phyloP scores from a whole-genome alignment of 2,888 invertebrate genomes.

The Amiota mariae region DNA sequence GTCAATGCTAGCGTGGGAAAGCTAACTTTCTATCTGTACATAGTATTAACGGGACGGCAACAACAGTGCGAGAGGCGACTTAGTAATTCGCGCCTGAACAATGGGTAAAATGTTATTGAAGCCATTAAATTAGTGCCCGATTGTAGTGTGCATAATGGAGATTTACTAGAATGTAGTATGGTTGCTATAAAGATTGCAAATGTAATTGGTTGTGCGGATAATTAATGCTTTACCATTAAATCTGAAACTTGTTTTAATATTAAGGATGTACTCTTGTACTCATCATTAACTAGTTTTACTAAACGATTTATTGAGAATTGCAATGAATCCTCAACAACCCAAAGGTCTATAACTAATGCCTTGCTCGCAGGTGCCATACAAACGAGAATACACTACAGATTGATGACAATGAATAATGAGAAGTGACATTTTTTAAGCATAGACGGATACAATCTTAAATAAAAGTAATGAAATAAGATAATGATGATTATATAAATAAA shows the following conservation, averaged over 20 bases:
- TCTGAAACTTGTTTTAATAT: conserved; percentile 51
- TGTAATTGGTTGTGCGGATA: conserved; percentile 10
- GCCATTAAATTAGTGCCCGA: conserved; percentile 1
- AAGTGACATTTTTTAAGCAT: too few species aligned
- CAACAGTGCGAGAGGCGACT: too few species aligned
- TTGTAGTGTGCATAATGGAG: background rate
- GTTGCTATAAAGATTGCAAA: background rate
- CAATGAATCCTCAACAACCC: conserved; percentile 21
- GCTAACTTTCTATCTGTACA: too few species aligned
- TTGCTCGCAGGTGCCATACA: conserved; percentile 75
- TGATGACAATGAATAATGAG: too few species aligned
- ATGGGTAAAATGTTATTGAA: conserved; percentile 2
- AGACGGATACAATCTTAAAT: too few species aligned
- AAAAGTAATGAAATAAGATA: too few species aligned
- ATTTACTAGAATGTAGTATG: background rate
- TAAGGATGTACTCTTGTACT: conserved; percentile 48
- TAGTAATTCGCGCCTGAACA: too few species aligned
- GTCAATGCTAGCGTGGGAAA: too few species aligned
- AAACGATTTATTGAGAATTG: conserved; percentile 52
- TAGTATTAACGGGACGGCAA: too few species aligned
- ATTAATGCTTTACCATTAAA: conserved; percentile 47
- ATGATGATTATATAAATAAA: too few species aligned
- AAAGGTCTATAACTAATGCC: conserved; percentile 53
- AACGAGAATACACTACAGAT: too few species aligned
- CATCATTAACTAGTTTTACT: conserved; percentile 45